Conservation (phyloP, 2,888 invertebrate genomes). For the Phyto melanocephala region DNA sequence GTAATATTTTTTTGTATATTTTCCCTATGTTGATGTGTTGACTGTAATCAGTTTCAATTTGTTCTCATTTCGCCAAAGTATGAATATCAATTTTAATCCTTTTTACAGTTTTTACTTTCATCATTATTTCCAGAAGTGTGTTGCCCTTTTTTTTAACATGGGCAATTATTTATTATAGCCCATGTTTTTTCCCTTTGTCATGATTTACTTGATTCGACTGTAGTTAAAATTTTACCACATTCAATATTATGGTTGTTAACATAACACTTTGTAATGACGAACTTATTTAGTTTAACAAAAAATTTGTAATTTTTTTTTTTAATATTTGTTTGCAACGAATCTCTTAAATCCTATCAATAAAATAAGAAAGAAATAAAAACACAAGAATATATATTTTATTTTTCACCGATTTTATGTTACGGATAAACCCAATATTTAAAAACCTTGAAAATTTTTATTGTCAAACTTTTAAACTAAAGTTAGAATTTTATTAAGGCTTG, state of each 20-base stretch:
- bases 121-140: background rate
- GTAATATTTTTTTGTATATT: background rate
- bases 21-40: conserved; percentile 18
- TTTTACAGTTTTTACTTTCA: background rate
- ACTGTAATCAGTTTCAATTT: conserved; percentile 58
- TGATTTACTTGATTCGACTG: conserved; percentile 1
- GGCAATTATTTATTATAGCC: background rate
- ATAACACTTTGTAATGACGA: conserved; percentile 33
- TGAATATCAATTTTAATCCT: conserved; percentile 40
- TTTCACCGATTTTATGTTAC: too few species aligned
- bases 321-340: background rate
- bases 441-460: too few species aligned
- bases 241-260: conserved; percentile 49
- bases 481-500: too few species aligned
- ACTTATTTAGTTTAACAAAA: background rate
- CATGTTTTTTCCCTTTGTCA: background rate
- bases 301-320: background rate
- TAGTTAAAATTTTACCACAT: conserved; percentile 32
- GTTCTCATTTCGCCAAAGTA: conserved; percentile 46
- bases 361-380: background rate
- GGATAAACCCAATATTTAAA: too few species aligned
- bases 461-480: too few species aligned
- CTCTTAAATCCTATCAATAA: background rate
- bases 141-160: background rate
- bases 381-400: too few species aligned